Percentiles rank a stretch among this genome's conserved stretches.
Conservation (phyloP, 2,113 vertebrate genomes). For the Calypte anna region DNA sequence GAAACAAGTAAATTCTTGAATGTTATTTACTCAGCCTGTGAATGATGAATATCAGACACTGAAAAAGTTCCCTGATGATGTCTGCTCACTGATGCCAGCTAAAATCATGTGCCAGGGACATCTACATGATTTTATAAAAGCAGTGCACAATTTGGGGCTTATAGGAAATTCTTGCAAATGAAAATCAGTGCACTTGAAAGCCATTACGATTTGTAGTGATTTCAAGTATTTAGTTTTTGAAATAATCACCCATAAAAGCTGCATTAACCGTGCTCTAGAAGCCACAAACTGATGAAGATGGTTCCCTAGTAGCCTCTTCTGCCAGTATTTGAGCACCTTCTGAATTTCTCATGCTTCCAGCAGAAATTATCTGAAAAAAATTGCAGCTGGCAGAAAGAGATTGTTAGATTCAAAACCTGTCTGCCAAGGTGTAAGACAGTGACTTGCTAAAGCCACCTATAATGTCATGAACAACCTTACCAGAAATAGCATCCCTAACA, state of each 20-base stretch:
- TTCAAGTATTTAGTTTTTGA: conserved; percentile 46
- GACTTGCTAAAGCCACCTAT: background rate
- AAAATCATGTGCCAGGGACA: background rate
- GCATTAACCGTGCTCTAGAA: background rate
- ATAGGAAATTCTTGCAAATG: conserved; percentile 45
- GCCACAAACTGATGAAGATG: background rate
- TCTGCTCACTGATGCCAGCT: conserved; percentile 19
- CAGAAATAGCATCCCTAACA: background rate
- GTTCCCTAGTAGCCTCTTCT: conserved; percentile 5
- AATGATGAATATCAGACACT: background rate
- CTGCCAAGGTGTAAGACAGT: background rate
- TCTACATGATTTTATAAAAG: conserved; percentile 24
- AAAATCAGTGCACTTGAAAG: conserved; percentile 33
- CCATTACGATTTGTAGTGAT: conserved; percentile 27
- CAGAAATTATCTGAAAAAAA: conserved; percentile 1
- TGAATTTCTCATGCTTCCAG: conserved; percentile 19
- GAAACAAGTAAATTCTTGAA: background rate
- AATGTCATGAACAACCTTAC: background rate
- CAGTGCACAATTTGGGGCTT: conserved; percentile 6
- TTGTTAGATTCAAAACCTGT: background rate
- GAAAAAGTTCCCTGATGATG: background rate
- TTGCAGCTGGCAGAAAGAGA: background rate
- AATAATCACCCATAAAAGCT: conserved; percentile 41
- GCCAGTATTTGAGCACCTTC: conserved; percentile 7
- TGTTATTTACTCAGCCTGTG: background rate